Evolutionary conservation across 2,113 vertebrate species (phyloP), one percentile per base, ranked within the genome.

Genomic region (Hirundichthys speculiger): DNA sequence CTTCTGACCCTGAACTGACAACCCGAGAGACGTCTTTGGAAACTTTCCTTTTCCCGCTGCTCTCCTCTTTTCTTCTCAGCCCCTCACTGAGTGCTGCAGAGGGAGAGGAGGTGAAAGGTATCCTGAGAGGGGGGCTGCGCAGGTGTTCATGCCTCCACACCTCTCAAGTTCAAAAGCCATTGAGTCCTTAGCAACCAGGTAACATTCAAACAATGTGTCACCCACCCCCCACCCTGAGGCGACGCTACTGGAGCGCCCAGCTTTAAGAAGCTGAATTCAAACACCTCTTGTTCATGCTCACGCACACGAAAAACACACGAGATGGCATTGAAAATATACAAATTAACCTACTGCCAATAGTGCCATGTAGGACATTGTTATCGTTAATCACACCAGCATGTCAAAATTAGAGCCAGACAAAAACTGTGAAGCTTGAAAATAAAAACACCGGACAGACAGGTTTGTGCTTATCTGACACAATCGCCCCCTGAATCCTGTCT

Each of bases 61-160:
- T 1, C 49, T 41, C 42, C 64, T 68, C 78, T 78, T 88, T 89
- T 89, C 89, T 91, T 90, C 82, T 70, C 38, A 30, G 67, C 58
- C 76, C n/a, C 78, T 86, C 60, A 18, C 58, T 90, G 84, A 88
- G 87, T 89, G 85, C 84, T 64, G 57, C 78, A 59, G 79, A 86
- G 83, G 75, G 88, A 90, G 89, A 79, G 79, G 49, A 84, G 83
- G 80, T 91, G 90, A 92, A 92, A 91, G 86, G 88, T 82, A 90
- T 91, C 82, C 46, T 21, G 61, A 57, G 55, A 22, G 46, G 71
- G 78, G 66, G 65, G 71, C 5, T 38, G 21, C 62, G 55, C 92
- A 94, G 92, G 93, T 94, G 93, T 93, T 93, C 92, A 84, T 88
- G 80, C 80, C 89, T 90, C 68, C 76, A 77, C 87, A 87, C 89